phyloP scores from a whole-genome alignment of 1,140 invertebrate genomes.

The Scaptomyza pallida region DNA sequence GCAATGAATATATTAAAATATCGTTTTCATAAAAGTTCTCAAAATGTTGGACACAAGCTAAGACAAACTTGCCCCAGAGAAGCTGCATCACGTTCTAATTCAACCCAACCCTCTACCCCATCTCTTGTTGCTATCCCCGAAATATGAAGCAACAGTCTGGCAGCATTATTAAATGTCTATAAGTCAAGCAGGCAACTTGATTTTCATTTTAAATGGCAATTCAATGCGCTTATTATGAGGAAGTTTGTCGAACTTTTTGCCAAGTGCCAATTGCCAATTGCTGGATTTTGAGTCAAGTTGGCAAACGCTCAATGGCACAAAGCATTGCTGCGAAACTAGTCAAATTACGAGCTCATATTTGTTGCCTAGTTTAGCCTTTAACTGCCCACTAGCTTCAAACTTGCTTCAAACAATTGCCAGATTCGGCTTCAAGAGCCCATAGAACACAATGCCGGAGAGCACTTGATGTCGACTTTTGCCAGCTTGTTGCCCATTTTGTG shows the following conservation, averaged over 20 bases:
- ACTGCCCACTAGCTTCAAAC: constrained; percentile 48
- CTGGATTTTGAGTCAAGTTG: not conserved
- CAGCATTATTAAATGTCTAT: constrained; percentile 61
- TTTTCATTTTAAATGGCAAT: constrained; percentile 43
- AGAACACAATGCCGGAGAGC: constrained; percentile 50
- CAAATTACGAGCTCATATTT: constrained; percentile 53
- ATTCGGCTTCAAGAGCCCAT: constrained; percentile 29
- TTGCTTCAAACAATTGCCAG: constrained; percentile 1
- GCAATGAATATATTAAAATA: constrained; percentile 71
- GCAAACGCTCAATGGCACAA: not conserved
- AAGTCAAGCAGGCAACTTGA: constrained; percentile 45
- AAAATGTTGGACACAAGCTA: constrained; percentile 22
- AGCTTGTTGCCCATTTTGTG: constrained; percentile 18
- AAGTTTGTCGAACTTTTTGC: constrained; percentile 49
- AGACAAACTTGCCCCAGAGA: not conserved
- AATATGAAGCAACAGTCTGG: constrained; percentile 10
- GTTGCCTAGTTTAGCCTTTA: constrained; percentile 47
- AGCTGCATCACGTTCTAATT: not conserved
- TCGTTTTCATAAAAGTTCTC: constrained; percentile 49
- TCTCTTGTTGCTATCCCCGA: not conserved
- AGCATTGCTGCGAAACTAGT: constrained; percentile 9
- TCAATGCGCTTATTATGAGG: constrained; percentile 55
- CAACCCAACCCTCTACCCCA: not conserved
- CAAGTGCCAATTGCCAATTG: constrained; percentile 39
- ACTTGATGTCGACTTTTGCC: constrained; percentile 48